A percentile compares a stretch with the other conserved stretches of the same genome.
Evolutionary conservation across 2,113 vertebrate genomes (phyloP).

Genomic region (Meles meles): DNA sequence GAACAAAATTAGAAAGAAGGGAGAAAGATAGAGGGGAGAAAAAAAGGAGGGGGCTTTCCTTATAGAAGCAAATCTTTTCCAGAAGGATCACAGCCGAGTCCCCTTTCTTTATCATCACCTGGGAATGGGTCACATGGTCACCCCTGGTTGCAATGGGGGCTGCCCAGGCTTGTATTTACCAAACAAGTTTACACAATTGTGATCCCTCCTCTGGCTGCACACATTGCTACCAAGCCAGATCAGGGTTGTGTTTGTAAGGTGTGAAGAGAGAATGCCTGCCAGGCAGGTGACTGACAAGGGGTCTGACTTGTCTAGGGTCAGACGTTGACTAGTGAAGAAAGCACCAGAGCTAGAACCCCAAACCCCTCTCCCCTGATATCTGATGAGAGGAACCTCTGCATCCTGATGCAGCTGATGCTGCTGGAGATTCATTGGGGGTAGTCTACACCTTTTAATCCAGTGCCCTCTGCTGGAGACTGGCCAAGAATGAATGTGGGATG

Average conservation of each 20-base stretch:
- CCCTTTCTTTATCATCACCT: not conserved
- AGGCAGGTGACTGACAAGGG: not conserved
- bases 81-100: not conserved
- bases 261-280: not conserved
- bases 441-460: not conserved
- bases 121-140: not conserved
- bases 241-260: not conserved
- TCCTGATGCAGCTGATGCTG: not conserved
- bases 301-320: not conserved
- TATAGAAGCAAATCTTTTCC: not conserved
- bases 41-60: not conserved
- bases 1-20: constrained; percentile 20
- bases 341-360: not conserved
- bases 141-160: not conserved
- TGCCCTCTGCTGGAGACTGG: not conserved
- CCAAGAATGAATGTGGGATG: not conserved
- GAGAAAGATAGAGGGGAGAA: not conserved
- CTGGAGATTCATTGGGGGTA: not conserved
- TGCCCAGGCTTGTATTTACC: not conserved
- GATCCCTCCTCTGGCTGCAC: not conserved
- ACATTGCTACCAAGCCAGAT: not conserved
- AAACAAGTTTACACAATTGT: not conserved
- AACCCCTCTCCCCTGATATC: not conserved
- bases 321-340: not conserved
- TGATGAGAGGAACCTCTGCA: not conserved